Evolutionary conservation across 2,113 vertebrate species (phyloP), one percentile per base, ranked within the genome.

Genomic region (Cavia aperea): DNA sequence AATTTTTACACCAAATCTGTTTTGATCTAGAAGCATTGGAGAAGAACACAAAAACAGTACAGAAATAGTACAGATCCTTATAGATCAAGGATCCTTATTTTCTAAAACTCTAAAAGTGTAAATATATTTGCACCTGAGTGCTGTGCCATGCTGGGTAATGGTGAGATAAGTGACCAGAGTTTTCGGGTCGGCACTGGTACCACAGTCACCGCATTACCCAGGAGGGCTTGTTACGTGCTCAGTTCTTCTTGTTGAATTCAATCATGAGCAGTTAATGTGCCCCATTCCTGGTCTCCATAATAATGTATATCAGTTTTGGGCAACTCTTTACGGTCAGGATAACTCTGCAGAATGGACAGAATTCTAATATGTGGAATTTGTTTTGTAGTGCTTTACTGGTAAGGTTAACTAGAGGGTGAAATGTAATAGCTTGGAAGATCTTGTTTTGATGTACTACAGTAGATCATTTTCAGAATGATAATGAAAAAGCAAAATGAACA

Each of bases 371-470:
- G 83, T 60, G 94, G 93, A 36, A 96, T 96, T 96, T 97, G 91
- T 97, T 97, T 97, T 94, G 97, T 95, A 96, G 92, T 96, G 95
- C 95, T 97, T 97, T 96, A 19, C 93, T 97, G 96, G 97, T 96
- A 96, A 97, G 97, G 97, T 97, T 97, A 97, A 97, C 95, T 93
- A 96, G 96, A 95, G 93, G 90, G 97, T 94, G 88, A 97, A 96
- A 96, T 94, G 84, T 82, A 97, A 96, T 96, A 91, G 92, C 95
- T 95, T 85, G 84, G 95, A 86, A 96, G 84, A 94, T 81, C 78
- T 85, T 58, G 72, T 81, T 91, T 68, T 95, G 95, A 96, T 96
- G 95, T 94, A 95, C n/a, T 93, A 95, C 39, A 72, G 95, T 88
- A 95, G 92, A 94, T 97, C 96, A 96, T 91, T 89, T 78, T 46